These are phyloP conservation scores for Amblyopsis hoosieri DNA, from an alignment of 2,797 vertebrate genomes.

Conservation along the genomic window DNA sequence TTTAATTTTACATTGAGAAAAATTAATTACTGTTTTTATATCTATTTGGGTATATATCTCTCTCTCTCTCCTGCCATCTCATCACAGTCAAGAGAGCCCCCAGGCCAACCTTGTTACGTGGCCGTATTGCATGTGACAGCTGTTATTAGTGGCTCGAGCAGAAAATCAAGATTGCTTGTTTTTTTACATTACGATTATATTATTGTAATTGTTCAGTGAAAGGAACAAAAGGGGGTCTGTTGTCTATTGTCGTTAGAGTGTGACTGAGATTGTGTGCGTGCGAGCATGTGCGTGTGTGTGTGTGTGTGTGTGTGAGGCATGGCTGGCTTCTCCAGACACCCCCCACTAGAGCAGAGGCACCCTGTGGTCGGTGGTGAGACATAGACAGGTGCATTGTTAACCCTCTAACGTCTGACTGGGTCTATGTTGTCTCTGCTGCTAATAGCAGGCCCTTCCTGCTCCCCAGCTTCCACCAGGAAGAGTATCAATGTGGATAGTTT, in stretches of 20 bases:
- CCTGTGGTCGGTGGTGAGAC: conserved; percentile 62
- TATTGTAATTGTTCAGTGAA: conserved; percentile 70
- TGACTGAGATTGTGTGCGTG: conserved; percentile 47
- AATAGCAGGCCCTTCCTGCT: conserved; percentile 2
- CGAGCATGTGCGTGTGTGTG: conserved; percentile 20
- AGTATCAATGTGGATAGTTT: conserved; percentile 15
- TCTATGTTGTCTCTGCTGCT: conserved; percentile 38
- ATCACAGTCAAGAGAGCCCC: conserved; percentile 60
- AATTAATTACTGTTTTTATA: conserved; percentile 18
- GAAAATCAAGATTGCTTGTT: conserved; percentile 81
- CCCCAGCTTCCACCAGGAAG: neutral
- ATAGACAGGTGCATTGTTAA: conserved; percentile 76
- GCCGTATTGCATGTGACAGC: conserved; percentile 72
- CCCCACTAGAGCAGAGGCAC: conserved; percentile 51
- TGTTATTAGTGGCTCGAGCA: conserved; percentile 80
- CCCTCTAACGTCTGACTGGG: conserved; percentile 61
- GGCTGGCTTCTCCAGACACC: conserved; percentile 49
- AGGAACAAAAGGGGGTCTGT: conserved; percentile 51
- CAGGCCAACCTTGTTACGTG: conserved; percentile 65
- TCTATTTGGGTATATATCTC: conserved; percentile 34
- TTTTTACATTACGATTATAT: conserved; percentile 75
- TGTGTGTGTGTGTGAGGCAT: conserved; percentile 41
- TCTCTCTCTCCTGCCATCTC: conserved; percentile 21
- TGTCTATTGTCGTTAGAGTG: conserved; percentile 65
- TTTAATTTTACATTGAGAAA: too few species aligned